Percentiles rank a stretch among this genome's conserved stretches.
phyloP scores from a whole-genome alignment of 2,113 vertebrate genomes.

The Porphyrio hochstetteri region DNA sequence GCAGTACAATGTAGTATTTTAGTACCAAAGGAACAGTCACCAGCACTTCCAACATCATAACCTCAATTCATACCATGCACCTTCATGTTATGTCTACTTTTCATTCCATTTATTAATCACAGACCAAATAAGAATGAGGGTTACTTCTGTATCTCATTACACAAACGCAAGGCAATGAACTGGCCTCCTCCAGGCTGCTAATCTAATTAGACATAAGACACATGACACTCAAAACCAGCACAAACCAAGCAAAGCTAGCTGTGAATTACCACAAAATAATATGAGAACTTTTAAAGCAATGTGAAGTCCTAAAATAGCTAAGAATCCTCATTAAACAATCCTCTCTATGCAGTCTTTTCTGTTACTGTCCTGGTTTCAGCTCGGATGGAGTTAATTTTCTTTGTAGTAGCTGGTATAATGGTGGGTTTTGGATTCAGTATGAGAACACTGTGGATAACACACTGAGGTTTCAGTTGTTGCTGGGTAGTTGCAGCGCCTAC shows the following conservation, averaged over 20 bases:
- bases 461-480: too few relatives aligned
- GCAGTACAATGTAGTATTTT: neutral
- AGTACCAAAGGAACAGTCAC: neutral
- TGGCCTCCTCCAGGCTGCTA: neutral
- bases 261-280: neutral
- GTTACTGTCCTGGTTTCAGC: too few relatives aligned
- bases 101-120: neutral
- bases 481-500: too few relatives aligned
- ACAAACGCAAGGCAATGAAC: neutral
- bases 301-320: neutral
- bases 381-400: too few relatives aligned
- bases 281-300: neutral
- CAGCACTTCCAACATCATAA: neutral
- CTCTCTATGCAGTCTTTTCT: neutral
- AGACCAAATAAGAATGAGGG: constrained; percentile 11
- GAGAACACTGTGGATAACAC: too few relatives aligned
- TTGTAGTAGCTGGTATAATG: too few relatives aligned
- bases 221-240: neutral
- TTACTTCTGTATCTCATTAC: neutral
- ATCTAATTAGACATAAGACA: neutral
- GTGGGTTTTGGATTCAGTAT: too few relatives aligned
- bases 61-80: neutral
- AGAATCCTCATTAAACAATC: neutral
- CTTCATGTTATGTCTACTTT: constrained; percentile 27
- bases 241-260: neutral